Percentiles rank a stretch among this genome's conserved stretches.
Conservation (phyloP, 2,888 invertebrate species). For the Hypolimnas misippus region DNA sequence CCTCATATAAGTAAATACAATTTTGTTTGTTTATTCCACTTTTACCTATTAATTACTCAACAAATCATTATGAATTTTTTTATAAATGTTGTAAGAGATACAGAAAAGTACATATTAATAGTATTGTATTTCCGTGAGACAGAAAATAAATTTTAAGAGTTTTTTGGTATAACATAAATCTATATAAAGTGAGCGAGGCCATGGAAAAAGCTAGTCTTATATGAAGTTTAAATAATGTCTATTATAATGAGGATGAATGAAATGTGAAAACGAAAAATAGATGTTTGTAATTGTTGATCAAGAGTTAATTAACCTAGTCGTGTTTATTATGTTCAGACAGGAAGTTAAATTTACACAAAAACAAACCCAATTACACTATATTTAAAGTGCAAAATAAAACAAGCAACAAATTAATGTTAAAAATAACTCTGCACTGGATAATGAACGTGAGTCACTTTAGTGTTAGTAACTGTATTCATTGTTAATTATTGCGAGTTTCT, state of each 20-base stretch:
- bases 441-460: slow-evolving; percentile 22
- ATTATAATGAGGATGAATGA: not conserved
- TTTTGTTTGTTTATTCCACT: too few relatives aligned
- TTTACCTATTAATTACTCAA: too few relatives aligned
- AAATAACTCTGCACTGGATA: slow-evolving; percentile 18
- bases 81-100: too few relatives aligned
- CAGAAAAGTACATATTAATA: too few relatives aligned
- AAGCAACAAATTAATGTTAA: slow-evolving; percentile 8
- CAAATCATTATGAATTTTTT: too few relatives aligned
- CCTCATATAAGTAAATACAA: too few relatives aligned
- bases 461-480: slow-evolving; percentile 2
- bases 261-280: not conserved
- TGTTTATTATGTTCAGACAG: slow-evolving; percentile 17
- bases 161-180: too few relatives aligned
- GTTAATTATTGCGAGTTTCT: slow-evolving; percentile 16
- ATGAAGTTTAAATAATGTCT: too few relatives aligned
- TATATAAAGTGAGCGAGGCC: too few relatives aligned
- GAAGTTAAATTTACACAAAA: not conserved
- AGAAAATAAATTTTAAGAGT: too few relatives aligned
- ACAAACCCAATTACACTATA: slow-evolving; percentile 3
- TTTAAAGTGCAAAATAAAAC: slow-evolving; percentile 8
- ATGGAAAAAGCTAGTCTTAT: too few relatives aligned
- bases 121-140: too few relatives aligned
- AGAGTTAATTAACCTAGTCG: slow-evolving; percentile 18
- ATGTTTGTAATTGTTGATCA: not conserved